Conservation (phyloP, 2,888 invertebrate genomes). For the Morpho achilles region DNA sequence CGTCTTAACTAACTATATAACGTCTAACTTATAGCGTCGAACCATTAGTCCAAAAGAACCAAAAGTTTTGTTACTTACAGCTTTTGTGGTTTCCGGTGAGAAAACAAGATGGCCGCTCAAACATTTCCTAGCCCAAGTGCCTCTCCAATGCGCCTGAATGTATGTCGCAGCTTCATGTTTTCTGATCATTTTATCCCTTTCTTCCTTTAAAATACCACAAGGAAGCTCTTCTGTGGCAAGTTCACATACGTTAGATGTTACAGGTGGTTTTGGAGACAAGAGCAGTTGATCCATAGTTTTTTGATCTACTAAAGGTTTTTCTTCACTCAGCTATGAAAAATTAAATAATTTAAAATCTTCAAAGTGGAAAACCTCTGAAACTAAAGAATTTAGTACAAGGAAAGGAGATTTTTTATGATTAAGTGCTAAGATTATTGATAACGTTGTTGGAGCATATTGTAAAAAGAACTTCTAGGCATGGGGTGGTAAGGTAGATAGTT, state of each 20-base stretch:
- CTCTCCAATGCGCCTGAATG: constrained; percentile 63
- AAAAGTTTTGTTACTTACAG: constrained; percentile 36
- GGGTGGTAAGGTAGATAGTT: too few relatives aligned
- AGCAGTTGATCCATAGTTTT: constrained; percentile 41
- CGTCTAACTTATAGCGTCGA: too few relatives aligned
- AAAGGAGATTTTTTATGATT: too few relatives aligned
- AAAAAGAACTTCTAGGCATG: too few relatives aligned
- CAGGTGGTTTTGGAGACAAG: constrained; percentile 32
- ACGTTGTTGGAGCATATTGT: too few relatives aligned
- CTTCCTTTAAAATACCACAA: constrained; percentile 53
- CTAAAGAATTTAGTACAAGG: too few relatives aligned
- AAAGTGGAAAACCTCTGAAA: too few relatives aligned
- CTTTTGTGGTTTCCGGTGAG: constrained; percentile 48
- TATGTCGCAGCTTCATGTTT: constrained; percentile 58
- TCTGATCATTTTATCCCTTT: constrained; percentile 48
- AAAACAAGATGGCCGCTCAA: constrained; percentile 35
- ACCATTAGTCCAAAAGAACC: too few relatives aligned
- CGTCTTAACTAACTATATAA: too few relatives aligned
- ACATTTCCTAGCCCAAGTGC: constrained; percentile 53
- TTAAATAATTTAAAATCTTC: too few relatives aligned
- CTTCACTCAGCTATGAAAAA: constrained; percentile 22
- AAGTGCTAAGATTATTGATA: too few relatives aligned
- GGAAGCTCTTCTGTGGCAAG: constrained; percentile 50
- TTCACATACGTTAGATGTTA: constrained; percentile 51
- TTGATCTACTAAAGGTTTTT: constrained; percentile 33